These are phyloP conservation scores for Cataglyphis albicans DNA, from an alignment of 2,888 invertebrate species.

Conservation along the genomic window DNA sequence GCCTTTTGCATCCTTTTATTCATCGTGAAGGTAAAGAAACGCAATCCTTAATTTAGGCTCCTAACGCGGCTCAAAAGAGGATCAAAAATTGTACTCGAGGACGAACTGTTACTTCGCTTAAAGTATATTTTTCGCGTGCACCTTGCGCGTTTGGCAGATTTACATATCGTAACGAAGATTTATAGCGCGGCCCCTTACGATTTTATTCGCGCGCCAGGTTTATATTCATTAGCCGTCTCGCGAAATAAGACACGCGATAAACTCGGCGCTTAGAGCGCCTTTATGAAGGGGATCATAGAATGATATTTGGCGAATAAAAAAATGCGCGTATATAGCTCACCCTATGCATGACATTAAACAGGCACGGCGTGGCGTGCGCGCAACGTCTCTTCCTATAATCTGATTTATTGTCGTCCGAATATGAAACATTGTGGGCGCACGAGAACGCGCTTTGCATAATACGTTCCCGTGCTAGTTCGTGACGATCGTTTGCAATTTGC, in stretches of 20 bases:
- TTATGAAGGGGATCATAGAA: constrained; percentile 6
- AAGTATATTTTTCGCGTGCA: constrained; percentile 16
- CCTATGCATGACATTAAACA: constrained; percentile 8
- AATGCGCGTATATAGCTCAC: background rate
- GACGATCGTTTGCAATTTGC: constrained; percentile 14
- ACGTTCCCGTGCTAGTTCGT: background rate
- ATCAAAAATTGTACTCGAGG: background rate
- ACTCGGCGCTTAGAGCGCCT: constrained; percentile 23
- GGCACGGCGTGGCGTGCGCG: background rate
- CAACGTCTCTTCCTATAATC: constrained; percentile 29
- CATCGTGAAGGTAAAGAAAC: background rate
- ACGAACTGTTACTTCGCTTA: background rate
- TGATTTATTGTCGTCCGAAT: constrained; percentile 40
- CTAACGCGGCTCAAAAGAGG: background rate
- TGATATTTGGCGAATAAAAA: constrained; percentile 10
- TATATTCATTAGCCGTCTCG: constrained; percentile 46
- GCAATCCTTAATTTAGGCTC: background rate
- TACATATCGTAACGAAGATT: constrained; percentile 48
- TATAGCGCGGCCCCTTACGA: background rate
- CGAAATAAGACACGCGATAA: constrained; percentile 48
- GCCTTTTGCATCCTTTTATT: background rate
- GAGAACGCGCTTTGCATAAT: constrained; percentile 36
- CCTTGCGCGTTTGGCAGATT: constrained; percentile 25
- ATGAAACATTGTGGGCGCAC: constrained; percentile 13
- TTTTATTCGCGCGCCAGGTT: constrained; percentile 26